Evolutionary conservation across 2,888 invertebrate genomes (phyloP).

Genomic region (Mimas tiliae): DNA sequence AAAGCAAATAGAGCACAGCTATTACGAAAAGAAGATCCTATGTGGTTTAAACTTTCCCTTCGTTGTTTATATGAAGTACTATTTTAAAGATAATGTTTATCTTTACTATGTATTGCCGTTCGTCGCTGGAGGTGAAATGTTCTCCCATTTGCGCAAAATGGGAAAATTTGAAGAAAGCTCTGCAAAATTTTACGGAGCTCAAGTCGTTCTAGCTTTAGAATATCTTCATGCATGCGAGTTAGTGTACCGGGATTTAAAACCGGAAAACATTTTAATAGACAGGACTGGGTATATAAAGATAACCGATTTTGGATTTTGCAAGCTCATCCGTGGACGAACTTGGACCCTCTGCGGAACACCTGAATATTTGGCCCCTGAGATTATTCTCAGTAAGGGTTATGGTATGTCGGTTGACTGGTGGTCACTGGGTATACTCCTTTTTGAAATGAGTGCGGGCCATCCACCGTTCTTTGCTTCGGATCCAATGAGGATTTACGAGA

Average conservation of each 20-base stretch:
- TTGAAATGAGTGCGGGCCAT: slow-evolving; percentile 95
- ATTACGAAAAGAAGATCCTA: slow-evolving; percentile 95
- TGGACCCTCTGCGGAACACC: slow-evolving; percentile 98
- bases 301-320: slow-evolving; percentile 98
- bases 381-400: slow-evolving; percentile 96
- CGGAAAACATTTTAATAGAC: slow-evolving; percentile 95
- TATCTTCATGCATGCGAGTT: slow-evolving; percentile 95
- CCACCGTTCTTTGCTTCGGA: slow-evolving; percentile 97
- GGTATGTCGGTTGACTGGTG: slow-evolving; percentile 98
- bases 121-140: slow-evolving; percentile 94
- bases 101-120: slow-evolving; percentile 93
- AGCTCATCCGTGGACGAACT: slow-evolving; percentile 90
- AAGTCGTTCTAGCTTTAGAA: slow-evolving; percentile 95
- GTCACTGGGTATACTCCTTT: slow-evolving; percentile 94
- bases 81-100: slow-evolving; percentile 94
- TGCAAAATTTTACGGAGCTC: slow-evolving; percentile 95
- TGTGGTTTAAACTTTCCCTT: slow-evolving; percentile 95
- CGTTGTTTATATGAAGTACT: slow-evolving; percentile 92
- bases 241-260: slow-evolving; percentile 95
- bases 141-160: slow-evolving; percentile 88
- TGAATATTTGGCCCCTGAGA: slow-evolving; percentile 98
- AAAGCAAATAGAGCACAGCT: slow-evolving; percentile 94
- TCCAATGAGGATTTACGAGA: slow-evolving; percentile 97
- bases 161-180: slow-evolving; percentile 89
- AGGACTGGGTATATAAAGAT: slow-evolving; percentile 91